Conservation (phyloP, 2,888 invertebrate species). For the Elegia similella region DNA sequence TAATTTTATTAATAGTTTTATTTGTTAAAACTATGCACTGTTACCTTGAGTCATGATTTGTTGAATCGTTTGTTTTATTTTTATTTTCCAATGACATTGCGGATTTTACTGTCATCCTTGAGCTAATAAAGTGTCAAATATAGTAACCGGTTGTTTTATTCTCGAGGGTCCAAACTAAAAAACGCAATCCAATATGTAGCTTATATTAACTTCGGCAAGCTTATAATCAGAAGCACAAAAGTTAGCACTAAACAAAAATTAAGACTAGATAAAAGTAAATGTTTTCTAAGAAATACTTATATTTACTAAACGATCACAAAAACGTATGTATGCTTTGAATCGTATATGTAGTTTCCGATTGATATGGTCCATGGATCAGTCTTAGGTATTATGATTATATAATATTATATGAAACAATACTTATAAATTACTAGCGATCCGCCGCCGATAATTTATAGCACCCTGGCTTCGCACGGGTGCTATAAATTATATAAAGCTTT, state of each 20-base stretch:
- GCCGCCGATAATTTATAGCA: too few relatives aligned
- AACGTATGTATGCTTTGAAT: neutral
- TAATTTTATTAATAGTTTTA: slow-evolving; percentile 76
- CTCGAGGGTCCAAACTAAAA: neutral
- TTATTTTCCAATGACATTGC: slow-evolving; percentile 77
- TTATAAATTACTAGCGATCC: too few relatives aligned
- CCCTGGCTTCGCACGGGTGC: too few relatives aligned
- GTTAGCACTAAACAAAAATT: neutral
- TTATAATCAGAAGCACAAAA: neutral
- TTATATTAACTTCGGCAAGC: slow-evolving; percentile 4
- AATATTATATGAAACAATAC: too few relatives aligned
- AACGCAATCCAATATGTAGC: neutral
- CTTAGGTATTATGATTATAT: neutral
- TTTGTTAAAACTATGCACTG: slow-evolving; percentile 76
- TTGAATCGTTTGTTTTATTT: slow-evolving; percentile 79
- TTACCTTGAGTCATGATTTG: slow-evolving; percentile 81
- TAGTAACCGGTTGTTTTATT: slow-evolving; percentile 69
- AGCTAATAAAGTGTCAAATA: slow-evolving; percentile 79
- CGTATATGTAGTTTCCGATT: neutral
- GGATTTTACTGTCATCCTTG: slow-evolving; percentile 77
- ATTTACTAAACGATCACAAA: neutral
- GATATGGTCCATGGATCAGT: neutral
- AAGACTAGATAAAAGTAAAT: neutral
- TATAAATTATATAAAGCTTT: too few relatives aligned
- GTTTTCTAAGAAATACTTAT: neutral